These are phyloP conservation scores for Danaus melanippus DNA, from an alignment of 1,140 invertebrate species.

Conservation along the genomic window DNA sequence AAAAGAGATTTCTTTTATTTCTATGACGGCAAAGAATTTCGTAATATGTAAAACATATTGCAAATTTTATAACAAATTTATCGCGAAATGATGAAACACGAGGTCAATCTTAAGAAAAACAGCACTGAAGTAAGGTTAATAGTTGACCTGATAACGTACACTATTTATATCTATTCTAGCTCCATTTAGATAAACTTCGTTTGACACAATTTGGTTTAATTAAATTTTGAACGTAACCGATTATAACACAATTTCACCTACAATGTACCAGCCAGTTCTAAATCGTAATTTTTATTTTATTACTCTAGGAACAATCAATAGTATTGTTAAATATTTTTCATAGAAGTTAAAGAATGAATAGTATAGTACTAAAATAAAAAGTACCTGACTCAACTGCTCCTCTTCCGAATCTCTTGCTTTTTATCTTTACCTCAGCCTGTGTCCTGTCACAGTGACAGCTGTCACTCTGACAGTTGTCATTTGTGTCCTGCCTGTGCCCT, in stretches of 20 bases:
- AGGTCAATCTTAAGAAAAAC: slow-evolving; percentile 9
- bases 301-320: no score
- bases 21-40: no score
- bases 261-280: no score
- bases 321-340: no score
- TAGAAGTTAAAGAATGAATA: no score
- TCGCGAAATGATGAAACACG: slow-evolving; percentile 12
- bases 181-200: neutral
- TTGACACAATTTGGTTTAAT: slow-evolving; percentile 8
- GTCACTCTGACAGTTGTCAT: slow-evolving; percentile 27
- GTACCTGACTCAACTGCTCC: slow-evolving; percentile 58
- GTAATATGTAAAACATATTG: no score
- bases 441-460: slow-evolving; percentile 42
- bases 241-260: no score
- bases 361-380: neutral
- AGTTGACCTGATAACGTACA: no score
- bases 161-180: no score
- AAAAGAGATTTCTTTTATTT: no score
- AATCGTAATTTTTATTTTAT: no score
- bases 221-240: no score
- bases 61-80: neutral
- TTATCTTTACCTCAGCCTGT: slow-evolving; percentile 45
- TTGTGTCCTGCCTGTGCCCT: slow-evolving; percentile 13
- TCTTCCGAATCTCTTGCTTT: slow-evolving; percentile 51
- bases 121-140: slow-evolving; percentile 1